phyloP scores from a whole-genome alignment of 2,113 vertebrate species.

The Fregata magnificens region DNA sequence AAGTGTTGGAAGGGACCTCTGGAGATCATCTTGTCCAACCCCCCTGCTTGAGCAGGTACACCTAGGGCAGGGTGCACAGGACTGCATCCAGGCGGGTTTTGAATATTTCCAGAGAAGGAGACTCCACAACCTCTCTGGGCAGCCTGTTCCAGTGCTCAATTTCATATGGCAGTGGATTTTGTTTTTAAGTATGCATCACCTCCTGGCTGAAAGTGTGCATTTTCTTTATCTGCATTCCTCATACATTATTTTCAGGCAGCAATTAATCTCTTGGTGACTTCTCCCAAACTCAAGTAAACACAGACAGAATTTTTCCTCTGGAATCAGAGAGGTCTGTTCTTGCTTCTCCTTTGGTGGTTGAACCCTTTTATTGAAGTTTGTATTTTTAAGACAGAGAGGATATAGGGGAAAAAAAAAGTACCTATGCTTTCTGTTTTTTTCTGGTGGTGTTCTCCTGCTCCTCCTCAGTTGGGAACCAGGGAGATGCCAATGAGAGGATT shows the following conservation, averaged over 20 bases:
- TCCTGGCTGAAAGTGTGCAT: not conserved
- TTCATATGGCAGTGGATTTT: not conserved
- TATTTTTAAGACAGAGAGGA: not conserved
- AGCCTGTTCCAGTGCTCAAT: too few relatives aligned
- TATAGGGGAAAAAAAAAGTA: not conserved
- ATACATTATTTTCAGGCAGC: not conserved
- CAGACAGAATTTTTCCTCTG: not conserved
- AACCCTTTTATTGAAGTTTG: not conserved
- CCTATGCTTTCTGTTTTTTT: not conserved
- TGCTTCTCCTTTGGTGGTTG: not conserved
- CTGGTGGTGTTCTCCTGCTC: not conserved
- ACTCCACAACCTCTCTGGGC: too few relatives aligned
- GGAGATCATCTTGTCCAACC: too few relatives aligned
- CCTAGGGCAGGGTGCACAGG: too few relatives aligned
- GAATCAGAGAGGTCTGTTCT: not conserved
- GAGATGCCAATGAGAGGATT: not conserved
- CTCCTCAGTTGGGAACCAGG: not conserved
- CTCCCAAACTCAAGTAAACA: not conserved
- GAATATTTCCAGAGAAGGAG: too few relatives aligned
- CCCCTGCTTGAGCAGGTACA: too few relatives aligned
- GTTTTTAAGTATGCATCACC: not conserved
- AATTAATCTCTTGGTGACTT: not conserved
- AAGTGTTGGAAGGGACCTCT: too few relatives aligned
- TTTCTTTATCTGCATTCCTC: not conserved
- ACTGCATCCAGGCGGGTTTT: too few relatives aligned